phyloP scores from a whole-genome alignment of 2,797 vertebrate genomes.

The Sebastes ruberrimus region DNA sequence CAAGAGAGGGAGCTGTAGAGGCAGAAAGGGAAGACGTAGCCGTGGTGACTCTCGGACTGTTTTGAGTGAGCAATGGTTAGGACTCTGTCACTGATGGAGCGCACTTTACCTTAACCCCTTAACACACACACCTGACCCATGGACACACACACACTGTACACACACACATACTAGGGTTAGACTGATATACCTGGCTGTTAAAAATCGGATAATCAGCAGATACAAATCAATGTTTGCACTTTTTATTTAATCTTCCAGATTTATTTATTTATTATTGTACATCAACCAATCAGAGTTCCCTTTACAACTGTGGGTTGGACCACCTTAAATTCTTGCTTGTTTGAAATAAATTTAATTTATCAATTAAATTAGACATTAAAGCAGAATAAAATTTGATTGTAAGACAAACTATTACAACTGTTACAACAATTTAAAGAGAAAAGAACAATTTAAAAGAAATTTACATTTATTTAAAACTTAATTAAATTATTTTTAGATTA shows the following conservation, averaged over 20 bases:
- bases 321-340: not conserved
- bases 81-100: slow-evolving; percentile 72
- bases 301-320: not conserved
- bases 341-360: not conserved
- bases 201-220: not conserved
- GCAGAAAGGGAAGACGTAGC: slow-evolving; percentile 68
- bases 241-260: slow-evolving; percentile 11
- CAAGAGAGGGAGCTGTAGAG: slow-evolving; percentile 69
- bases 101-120: slow-evolving; percentile 79
- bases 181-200: not conserved
- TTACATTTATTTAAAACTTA: not conserved
- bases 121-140: slow-evolving; percentile 5
- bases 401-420: not conserved
- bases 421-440: not conserved
- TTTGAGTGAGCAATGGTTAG: slow-evolving; percentile 64
- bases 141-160: not conserved
- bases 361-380: not conserved
- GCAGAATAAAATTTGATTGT: not conserved
- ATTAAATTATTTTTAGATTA: not conserved
- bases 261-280: not conserved
- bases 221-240: slow-evolving; percentile 4
- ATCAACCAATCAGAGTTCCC: not conserved
- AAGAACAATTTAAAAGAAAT: not conserved
- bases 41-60: slow-evolving; percentile 74
- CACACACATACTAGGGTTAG: not conserved